Conservation (phyloP, 1,140 invertebrate genomes). For the Acromyrmex heyeri region DNA sequence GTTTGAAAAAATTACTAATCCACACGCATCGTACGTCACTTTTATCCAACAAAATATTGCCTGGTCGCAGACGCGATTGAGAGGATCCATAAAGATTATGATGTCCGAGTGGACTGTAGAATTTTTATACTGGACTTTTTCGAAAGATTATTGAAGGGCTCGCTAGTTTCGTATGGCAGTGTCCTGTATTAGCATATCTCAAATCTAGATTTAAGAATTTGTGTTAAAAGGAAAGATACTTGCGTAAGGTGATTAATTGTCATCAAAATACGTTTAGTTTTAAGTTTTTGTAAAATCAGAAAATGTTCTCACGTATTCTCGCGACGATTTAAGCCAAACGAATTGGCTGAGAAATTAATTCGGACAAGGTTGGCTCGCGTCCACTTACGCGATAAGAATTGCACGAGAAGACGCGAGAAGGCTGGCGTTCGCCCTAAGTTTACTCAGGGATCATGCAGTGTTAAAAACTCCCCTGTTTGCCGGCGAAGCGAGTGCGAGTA, state of each 20-base stretch:
- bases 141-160: slow-evolving; percentile 9
- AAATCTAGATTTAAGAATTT: neutral
- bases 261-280: neutral
- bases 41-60: slow-evolving; percentile 62
- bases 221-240: neutral
- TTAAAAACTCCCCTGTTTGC: slow-evolving; percentile 84
- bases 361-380: slow-evolving; percentile 53
- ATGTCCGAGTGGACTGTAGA: slow-evolving; percentile 33
- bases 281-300: neutral
- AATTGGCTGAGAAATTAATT: slow-evolving; percentile 46
- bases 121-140: slow-evolving; percentile 31
- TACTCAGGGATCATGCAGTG: slow-evolving; percentile 82
- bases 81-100: slow-evolving; percentile 60
- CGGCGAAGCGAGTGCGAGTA: slow-evolving; percentile 74
- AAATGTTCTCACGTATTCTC: neutral
- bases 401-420: slow-evolving; percentile 68
- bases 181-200: neutral
- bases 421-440: slow-evolving; percentile 77
- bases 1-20: slow-evolving; percentile 52
- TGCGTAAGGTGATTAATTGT: neutral
- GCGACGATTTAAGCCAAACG: slow-evolving; percentile 28
- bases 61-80: slow-evolving; percentile 46
- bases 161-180: neutral
- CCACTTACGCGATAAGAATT: slow-evolving; percentile 70
- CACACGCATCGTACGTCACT: slow-evolving; percentile 42